A percentile compares a stretch with the other conserved stretches of the same genome.
These are phyloP conservation scores for Carlito syrichta DNA, from an alignment of 2,113 vertebrate genomes.

Conservation along the genomic window DNA sequence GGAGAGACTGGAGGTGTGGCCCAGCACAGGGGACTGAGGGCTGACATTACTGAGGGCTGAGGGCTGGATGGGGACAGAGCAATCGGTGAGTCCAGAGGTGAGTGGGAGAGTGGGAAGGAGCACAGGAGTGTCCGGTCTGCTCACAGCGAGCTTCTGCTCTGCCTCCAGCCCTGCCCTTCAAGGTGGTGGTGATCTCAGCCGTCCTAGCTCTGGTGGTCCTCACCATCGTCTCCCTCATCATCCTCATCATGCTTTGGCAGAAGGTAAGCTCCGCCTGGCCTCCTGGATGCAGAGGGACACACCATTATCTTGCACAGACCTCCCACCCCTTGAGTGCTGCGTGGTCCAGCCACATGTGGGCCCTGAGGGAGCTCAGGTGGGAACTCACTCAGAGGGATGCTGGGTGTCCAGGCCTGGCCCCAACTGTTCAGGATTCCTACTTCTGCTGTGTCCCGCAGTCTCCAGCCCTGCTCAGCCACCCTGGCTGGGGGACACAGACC, in stretches of 20 bases:
- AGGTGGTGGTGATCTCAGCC: conserved; percentile 92
- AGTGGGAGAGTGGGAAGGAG: not conserved
- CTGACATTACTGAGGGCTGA: fast-evolving
- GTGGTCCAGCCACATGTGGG: too few species aligned
- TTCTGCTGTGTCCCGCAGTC: not conserved
- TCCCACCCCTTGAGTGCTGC: not conserved
- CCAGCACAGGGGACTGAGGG: too few species aligned
- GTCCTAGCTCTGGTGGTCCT: conserved; percentile 92
- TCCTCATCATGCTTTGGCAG: conserved; percentile 93
- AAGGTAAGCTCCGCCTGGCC: conserved; percentile 85
- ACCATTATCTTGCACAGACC: fast-evolving
- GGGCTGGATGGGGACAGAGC: not conserved
- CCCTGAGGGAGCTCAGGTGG: too few species aligned
- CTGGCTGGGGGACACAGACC: not conserved
- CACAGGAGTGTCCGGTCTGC: not conserved
- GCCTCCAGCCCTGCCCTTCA: conserved; percentile 89
- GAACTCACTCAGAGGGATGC: not conserved
- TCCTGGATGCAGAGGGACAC: too few species aligned
- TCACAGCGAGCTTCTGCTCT: not conserved
- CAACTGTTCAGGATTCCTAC: not conserved
- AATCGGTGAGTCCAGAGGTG: not conserved
- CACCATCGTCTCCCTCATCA: conserved; percentile 90
- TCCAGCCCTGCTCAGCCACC: fast-evolving
- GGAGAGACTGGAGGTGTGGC: too few species aligned
- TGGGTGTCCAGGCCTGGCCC: not conserved